Conservation (phyloP, 2,113 vertebrate species). For the Mormyrus lacerda region DNA sequence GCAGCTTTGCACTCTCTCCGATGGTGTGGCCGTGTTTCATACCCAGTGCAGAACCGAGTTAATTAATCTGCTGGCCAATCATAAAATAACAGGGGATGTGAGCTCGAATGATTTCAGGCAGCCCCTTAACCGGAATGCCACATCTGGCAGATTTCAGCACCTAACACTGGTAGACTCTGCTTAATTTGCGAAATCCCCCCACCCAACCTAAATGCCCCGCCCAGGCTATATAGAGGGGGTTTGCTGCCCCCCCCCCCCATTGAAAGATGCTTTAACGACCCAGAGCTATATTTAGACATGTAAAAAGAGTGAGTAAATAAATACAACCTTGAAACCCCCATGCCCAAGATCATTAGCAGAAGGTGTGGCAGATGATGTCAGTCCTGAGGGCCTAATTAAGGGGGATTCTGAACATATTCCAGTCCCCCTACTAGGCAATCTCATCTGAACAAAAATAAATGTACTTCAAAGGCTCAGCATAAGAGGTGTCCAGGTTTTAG, state of each 20-base stretch:
- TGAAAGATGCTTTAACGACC: background rate
- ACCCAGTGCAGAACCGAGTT: background rate
- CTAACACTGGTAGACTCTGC: background rate
- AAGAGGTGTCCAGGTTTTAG: background rate
- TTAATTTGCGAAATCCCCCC: background rate
- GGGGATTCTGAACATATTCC: conserved; percentile 50
- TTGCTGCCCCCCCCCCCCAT: background rate
- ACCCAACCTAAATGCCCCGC: background rate
- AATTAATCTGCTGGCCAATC: background rate
- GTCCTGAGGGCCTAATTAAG: conserved; percentile 59
- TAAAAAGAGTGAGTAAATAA: conserved; percentile 6
- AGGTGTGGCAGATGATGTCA: conserved; percentile 58
- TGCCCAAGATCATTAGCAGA: conserved; percentile 60
- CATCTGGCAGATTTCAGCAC: background rate
- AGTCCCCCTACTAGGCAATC: background rate
- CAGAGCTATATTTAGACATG: background rate
- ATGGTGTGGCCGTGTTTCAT: background rate
- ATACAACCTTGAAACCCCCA: conserved; percentile 12
- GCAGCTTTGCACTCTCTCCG: background rate
- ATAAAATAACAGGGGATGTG: background rate
- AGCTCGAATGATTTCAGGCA: background rate
- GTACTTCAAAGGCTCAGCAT: conserved; percentile 33
- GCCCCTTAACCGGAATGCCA: background rate
- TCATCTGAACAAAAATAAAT: background rate
- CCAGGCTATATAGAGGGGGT: background rate